phyloP scores from a whole-genome alignment of 2,888 invertebrate species.

The Protodeltote pygarga region DNA sequence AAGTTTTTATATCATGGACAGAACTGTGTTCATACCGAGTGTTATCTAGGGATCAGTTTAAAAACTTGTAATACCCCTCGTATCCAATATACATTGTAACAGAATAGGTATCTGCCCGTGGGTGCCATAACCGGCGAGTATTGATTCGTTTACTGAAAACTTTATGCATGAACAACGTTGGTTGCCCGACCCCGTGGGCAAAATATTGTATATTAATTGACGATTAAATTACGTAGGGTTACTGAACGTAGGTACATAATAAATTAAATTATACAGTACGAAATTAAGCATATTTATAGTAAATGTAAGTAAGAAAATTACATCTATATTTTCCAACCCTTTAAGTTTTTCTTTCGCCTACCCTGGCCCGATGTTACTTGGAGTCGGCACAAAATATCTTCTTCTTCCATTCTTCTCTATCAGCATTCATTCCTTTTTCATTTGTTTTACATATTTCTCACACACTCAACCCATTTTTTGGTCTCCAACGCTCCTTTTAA shows the following conservation, averaged over 20 bases:
- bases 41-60: conserved; percentile 17
- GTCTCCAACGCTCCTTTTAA: no score
- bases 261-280: no score
- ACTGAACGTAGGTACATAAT: conserved; percentile 4
- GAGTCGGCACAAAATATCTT: no score
- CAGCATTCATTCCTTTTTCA: no score
- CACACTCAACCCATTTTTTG: no score
- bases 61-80: conserved; percentile 16
- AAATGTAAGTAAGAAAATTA: no score
- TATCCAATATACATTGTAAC: conserved; percentile 2
- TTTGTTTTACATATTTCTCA: no score
- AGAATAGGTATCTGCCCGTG: no score
- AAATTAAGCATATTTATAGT: no score
- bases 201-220: conserved; percentile 22
- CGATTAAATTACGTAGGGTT: conserved; percentile 22
- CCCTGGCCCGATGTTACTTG: no score
- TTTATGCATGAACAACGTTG: conserved; percentile 15
- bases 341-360: no score
- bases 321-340: background rate
- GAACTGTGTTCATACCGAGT: conserved; percentile 28
- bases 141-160: conserved; percentile 24
- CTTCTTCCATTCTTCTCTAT: no score
- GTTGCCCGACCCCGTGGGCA: conserved; percentile 3
- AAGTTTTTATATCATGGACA: conserved; percentile 26
- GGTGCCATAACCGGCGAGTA: conserved; percentile 1